Conservation (phyloP, 2,888 invertebrate species). For the Synanthedon myopaeformis region DNA sequence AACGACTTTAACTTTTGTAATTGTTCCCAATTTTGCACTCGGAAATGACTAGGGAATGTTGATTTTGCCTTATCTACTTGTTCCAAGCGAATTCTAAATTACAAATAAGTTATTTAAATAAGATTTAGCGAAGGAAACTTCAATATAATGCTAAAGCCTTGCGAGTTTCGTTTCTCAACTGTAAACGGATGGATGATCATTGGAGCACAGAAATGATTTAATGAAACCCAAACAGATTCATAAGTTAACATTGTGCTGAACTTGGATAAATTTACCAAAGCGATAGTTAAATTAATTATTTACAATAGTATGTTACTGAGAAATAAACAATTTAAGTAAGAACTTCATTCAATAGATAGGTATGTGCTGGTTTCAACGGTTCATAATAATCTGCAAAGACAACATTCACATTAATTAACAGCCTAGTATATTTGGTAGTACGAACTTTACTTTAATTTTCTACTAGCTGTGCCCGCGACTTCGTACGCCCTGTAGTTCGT, state of each 20-base stretch:
- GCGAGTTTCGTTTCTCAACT: background rate
- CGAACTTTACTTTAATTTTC: too few relatives aligned
- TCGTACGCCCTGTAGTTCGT: too few relatives aligned
- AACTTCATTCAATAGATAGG: too few relatives aligned
- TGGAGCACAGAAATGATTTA: background rate
- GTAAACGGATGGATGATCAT: background rate
- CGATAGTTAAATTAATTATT: too few relatives aligned
- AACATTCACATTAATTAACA: too few relatives aligned
- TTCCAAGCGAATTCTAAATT: constrained; percentile 28
- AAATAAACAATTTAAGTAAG: too few relatives aligned
- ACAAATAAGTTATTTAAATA: constrained; percentile 31
- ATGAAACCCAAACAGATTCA: background rate
- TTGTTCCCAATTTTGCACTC: constrained; percentile 18
- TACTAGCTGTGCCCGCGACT: too few relatives aligned
- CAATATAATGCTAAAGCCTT: background rate
- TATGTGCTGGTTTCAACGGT: too few relatives aligned
- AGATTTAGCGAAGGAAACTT: constrained; percentile 17
- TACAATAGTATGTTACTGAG: too few relatives aligned
- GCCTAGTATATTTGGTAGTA: too few relatives aligned
- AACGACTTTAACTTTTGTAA: constrained; percentile 16
- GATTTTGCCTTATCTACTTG: constrained; percentile 28
- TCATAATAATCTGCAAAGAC: too few relatives aligned
- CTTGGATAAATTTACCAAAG: too few relatives aligned
- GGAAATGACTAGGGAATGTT: constrained; percentile 18
- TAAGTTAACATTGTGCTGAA: background rate